Base-by-base conservation (phyloP, 2,113 vertebrate species). In the Corythaixoides concolor region DNA sequence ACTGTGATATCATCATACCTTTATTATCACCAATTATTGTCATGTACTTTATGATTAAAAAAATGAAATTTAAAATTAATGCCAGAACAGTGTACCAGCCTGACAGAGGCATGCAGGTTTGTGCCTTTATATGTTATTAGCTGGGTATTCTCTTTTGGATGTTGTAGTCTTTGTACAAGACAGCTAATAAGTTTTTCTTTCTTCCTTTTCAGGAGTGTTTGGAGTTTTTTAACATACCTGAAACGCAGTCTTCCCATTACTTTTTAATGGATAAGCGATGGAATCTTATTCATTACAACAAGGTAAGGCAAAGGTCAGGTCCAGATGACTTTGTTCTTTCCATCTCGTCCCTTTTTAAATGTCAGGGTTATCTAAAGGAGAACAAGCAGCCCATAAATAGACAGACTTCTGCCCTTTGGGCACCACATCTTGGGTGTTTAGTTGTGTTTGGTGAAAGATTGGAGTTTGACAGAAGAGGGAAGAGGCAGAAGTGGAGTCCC, bases 191-290 rank as follows among this genome's bases (percentile, higher is more conserved):
- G 15, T 55, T 94, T 79, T 67, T 45, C 75, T 39, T 96, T 68
- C 74, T 95, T 86, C 74, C 41, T 82, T 93, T 73, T 95, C 91
- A 99, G 99, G 99, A 99, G 78, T 99, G 99, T 85, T 96, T 99
- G 89, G 99, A 99, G 92, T 99, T 99, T 97, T 99, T 99, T 98
- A 99, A 99, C 91, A 99, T 99, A 89, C 99, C 99, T 15, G 99
- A 99, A 94, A 99, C 99, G 9, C 98, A 99, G 85, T 99, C 99
- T 11, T 99, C 99, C 39, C 99, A 99, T 91, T 99, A 99, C 95
- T 99, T 99, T 97, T 98, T 99, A 76, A 99, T 99, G 99, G 99
- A 99, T 98, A 99, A 99, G 94, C 98, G 99, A 37, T 99, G 99
- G 99, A 99, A 99, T 94, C 99, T 99, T 85, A 99, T 99, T 93